Evolutionary conservation across 2,797 vertebrate genomes (phyloP), one percentile per base, ranked within the genome.

Genomic region (Halcyon smyrnensis): DNA sequence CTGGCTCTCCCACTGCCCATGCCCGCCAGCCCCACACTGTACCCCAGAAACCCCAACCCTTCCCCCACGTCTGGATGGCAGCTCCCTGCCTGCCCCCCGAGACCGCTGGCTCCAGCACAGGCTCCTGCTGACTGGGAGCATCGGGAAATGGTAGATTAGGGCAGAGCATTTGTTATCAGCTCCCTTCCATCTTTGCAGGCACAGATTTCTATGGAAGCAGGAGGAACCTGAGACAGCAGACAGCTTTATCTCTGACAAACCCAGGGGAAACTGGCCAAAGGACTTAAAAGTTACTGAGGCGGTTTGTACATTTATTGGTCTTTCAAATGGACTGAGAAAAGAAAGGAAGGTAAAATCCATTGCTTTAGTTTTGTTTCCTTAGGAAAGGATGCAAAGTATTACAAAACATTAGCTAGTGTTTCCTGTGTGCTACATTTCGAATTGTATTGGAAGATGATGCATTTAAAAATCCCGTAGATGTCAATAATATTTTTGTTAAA

Each of bases 31-130:
- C 84, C 45, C 48, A 24, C 41, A 32, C 17, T 0, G 12, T 3
- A 25, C 4, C 53, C 68, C 39, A 59, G 36, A 63, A 32, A 15
- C 37, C 30, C 27, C 41, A 64, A 6, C 12, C 21, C 37, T 25
- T 30, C 11, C 25, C 36, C 20, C 4, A 0, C 1, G 3, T 21
- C 19, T 3, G 1, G 50, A 16, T 0, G 1, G 34, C 2, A 3
- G 23, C 12, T 57, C 51, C 41, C 27, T 1, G 0, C 34, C 17
- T 37, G 48, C 8, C 46, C 36, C 43, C 34, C 1, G 1, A 37
- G 70, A 28, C 43, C 36, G 34, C 21, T 21, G 56, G 41, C 36
- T 71, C 76, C 45, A n/a, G 34, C 80, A 7, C 75, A 20, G 5
- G 0, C 65, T 12, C 6, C 24, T 59, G 64, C 24, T 14, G 65